Conservation (phyloP, 2,888 invertebrate genomes). For the Stenichneumon culpator region DNA sequence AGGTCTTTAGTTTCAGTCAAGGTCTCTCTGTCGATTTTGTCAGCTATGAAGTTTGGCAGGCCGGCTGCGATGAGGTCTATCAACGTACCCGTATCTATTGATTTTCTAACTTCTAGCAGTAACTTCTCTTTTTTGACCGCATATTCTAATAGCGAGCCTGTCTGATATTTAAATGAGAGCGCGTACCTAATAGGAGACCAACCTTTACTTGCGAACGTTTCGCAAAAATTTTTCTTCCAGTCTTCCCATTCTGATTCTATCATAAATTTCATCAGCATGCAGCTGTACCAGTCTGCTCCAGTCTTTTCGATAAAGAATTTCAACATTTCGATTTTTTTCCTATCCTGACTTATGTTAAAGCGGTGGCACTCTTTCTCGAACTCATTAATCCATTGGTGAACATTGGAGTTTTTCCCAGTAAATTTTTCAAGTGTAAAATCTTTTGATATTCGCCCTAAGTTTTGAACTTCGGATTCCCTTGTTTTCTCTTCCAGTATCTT, state of each 20-base stretch:
- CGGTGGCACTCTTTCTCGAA: slow-evolving; percentile 22
- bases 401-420: slow-evolving; percentile 27
- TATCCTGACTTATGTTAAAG: slow-evolving; percentile 55
- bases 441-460: slow-evolving; percentile 41
- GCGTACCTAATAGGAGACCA: slow-evolving; percentile 74
- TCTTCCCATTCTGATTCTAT: slow-evolving; percentile 67
- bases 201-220: slow-evolving; percentile 74
- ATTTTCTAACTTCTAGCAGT: slow-evolving; percentile 22
- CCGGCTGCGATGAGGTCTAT: slow-evolving; percentile 73
- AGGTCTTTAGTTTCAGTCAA: slow-evolving; percentile 72
- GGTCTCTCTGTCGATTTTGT: slow-evolving; percentile 74
- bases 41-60: slow-evolving; percentile 71
- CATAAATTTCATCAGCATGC: slow-evolving; percentile 70
- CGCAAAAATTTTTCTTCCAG: slow-evolving; percentile 71
- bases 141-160: slow-evolving; percentile 45
- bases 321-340: slow-evolving; percentile 68
- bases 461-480: not conserved
- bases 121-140: slow-evolving; percentile 38
- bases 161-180: slow-evolving; percentile 63
- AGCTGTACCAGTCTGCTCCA: slow-evolving; percentile 72
- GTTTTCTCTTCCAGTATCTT: slow-evolving; percentile 18
- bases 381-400: slow-evolving; percentile 23
- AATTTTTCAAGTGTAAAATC: slow-evolving; percentile 51
- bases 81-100: slow-evolving; percentile 25
- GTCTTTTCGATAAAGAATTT: slow-evolving; percentile 68